These are phyloP conservation scores for Orientallactaga sibirica DNA, from an alignment of 2,797 vertebrate species.

Conservation along the genomic window DNA sequence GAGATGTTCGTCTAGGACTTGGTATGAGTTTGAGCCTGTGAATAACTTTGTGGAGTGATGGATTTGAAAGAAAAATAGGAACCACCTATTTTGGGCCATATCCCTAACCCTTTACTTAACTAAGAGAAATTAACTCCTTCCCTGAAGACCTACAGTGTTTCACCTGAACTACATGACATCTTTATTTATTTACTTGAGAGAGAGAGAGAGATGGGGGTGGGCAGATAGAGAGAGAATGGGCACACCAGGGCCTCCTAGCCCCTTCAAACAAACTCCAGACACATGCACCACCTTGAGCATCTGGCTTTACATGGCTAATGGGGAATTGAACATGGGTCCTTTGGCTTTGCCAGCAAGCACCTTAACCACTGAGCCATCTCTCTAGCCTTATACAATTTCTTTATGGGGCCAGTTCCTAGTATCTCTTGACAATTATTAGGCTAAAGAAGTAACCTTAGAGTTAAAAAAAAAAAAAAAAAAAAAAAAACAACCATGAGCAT, in stretches of 20 bases:
- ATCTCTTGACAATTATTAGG: slow-evolving; percentile 9
- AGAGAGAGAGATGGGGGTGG: too few relatives aligned
- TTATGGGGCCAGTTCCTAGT: background rate
- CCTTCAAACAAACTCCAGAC: too few relatives aligned
- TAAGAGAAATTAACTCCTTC: background rate
- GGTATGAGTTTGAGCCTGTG: slow-evolving; percentile 4
- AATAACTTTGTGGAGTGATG: background rate
- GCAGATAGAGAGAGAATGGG: too few relatives aligned
- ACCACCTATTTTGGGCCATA: background rate
- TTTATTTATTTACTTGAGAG: too few relatives aligned
- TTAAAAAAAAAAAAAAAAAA: slow-evolving; percentile 36
- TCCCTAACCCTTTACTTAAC: background rate
- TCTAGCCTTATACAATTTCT: too few relatives aligned
- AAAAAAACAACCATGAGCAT: background rate
- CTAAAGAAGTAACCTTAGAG: background rate
- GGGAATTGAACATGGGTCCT: too few relatives aligned
- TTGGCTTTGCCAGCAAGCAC: too few relatives aligned
- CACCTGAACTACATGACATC: background rate
- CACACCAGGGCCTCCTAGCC: too few relatives aligned
- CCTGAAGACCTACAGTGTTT: background rate
- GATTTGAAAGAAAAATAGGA: background rate
- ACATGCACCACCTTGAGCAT: too few relatives aligned
- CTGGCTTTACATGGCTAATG: too few relatives aligned
- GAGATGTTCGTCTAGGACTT: background rate
- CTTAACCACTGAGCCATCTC: too few relatives aligned